Percentiles rank a stretch among this genome's conserved stretches.
These are phyloP conservation scores for Tachystola acroxantha DNA, from an alignment of 2,888 invertebrate genomes.

Conservation along the genomic window DNA sequence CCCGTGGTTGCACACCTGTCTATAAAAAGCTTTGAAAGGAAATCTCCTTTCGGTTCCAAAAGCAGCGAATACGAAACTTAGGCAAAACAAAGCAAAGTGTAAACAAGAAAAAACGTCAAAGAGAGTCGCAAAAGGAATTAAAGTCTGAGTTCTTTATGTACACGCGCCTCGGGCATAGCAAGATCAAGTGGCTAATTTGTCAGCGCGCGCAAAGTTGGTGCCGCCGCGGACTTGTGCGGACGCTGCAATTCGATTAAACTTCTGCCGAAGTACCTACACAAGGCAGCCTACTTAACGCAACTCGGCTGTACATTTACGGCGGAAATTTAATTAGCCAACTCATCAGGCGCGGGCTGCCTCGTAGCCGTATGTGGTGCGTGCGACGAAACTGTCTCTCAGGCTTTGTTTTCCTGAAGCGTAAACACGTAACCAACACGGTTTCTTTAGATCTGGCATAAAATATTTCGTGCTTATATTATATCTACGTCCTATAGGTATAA, in stretches of 20 bases:
- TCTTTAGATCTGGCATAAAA: too few relatives aligned
- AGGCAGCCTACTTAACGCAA: conserved; percentile 61
- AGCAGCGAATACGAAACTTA: conserved; percentile 26
- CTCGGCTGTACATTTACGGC: conserved; percentile 53
- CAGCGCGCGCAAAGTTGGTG: conserved; percentile 55
- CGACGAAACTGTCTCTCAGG: conserved; percentile 1
- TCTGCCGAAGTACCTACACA: conserved; percentile 54
- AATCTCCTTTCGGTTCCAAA: conserved; percentile 17
- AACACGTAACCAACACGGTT: too few relatives aligned
- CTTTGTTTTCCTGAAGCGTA: not conserved
- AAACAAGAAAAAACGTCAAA: conserved; percentile 38
- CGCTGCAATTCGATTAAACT: conserved; percentile 75
- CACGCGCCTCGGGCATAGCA: conserved; percentile 43
- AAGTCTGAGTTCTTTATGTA: conserved; percentile 49
- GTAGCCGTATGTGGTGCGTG: conserved; percentile 23
- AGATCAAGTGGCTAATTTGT: conserved; percentile 73
- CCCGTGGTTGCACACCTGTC: conserved; percentile 26
- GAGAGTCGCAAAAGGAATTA: conserved; percentile 40
- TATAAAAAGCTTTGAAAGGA: conserved; percentile 16
- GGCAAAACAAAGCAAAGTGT: conserved; percentile 33
- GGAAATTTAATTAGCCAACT: conserved; percentile 70
- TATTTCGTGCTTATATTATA: too few relatives aligned
- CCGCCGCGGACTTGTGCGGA: conserved; percentile 45
- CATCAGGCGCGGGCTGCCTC: conserved; percentile 38
- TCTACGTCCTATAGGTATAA: too few relatives aligned